Percentiles rank a stretch among this genome's conserved stretches.
phyloP scores from a whole-genome alignment of 2,888 invertebrate genomes.

The Eupithecia abbreviata region DNA sequence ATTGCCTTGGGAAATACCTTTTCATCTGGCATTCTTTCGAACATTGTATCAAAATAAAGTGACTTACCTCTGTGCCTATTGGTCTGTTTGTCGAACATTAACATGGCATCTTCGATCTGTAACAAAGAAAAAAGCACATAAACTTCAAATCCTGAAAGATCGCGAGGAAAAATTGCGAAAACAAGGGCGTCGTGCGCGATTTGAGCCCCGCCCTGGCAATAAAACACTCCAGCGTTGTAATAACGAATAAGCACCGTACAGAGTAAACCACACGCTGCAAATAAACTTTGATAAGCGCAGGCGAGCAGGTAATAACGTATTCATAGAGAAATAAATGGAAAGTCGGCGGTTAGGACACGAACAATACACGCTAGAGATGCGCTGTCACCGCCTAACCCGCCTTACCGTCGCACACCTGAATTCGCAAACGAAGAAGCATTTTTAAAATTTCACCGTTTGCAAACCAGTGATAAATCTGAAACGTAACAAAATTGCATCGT shows the following conservation, averaged over 20 bases:
- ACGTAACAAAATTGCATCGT: constrained; percentile 76
- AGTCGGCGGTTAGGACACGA: constrained; percentile 82
- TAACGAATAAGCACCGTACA: constrained; percentile 84
- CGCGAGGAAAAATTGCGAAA: constrained; percentile 72
- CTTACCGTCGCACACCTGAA: constrained; percentile 64
- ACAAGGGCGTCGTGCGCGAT: constrained; percentile 78
- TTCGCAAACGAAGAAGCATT: constrained; percentile 72
- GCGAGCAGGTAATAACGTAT: constrained; percentile 84
- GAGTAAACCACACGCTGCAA: constrained; percentile 84
- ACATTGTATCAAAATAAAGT: not conserved
- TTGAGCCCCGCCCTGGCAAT: constrained; percentile 80
- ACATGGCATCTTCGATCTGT: constrained; percentile 99
- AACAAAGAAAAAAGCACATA: constrained; percentile 83
- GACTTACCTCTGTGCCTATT: constrained; percentile 99
- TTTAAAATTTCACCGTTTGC: constrained; percentile 70
- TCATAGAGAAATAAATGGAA: constrained; percentile 85
- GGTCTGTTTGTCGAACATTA: constrained; percentile 99
- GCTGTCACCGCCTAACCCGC: constrained; percentile 69
- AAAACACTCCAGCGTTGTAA: constrained; percentile 83
- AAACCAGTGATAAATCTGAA: constrained; percentile 76
- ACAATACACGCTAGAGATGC: constrained; percentile 79
- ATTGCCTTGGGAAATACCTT: not conserved
- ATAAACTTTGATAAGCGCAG: constrained; percentile 84
- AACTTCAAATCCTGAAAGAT: constrained; percentile 71
- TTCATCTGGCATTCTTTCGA: not conserved